Conservation (phyloP, 2,888 invertebrate species). For the Aplocera efformata region DNA sequence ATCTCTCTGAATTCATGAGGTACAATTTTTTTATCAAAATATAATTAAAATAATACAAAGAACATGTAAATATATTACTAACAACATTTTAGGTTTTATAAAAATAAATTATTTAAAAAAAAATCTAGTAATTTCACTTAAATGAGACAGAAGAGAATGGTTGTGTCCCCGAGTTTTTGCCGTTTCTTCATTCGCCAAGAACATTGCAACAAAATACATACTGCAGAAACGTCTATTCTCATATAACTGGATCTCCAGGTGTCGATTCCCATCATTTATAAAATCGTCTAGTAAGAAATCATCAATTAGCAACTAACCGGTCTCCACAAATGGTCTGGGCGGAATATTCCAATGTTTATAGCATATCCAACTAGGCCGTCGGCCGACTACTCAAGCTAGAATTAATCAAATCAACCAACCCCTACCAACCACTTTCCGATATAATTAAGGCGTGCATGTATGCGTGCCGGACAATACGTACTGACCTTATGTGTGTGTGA, state of each 20-base stretch:
- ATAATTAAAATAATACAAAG: too few species aligned
- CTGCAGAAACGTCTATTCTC: too few species aligned
- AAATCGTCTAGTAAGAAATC: conserved; percentile 41
- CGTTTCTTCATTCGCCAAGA: too few species aligned
- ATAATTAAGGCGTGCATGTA: conserved; percentile 77
- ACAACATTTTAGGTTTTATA: too few species aligned
- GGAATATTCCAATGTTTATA: conserved; percentile 72
- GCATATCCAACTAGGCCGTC: conserved; percentile 69
- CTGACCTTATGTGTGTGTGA: conserved; percentile 67
- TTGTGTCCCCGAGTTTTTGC: too few species aligned
- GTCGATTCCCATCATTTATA: conserved; percentile 15
- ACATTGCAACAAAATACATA: too few species aligned
- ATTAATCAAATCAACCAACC: conserved; percentile 81
- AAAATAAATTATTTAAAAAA: too few species aligned
- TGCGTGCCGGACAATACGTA: conserved; percentile 71
- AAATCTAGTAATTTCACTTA: too few species aligned
- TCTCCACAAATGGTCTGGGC: conserved; percentile 47
- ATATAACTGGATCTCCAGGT: conserved; percentile 12
- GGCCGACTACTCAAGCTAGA: conserved; percentile 69
- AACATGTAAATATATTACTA: too few species aligned
- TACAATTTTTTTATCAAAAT: too few species aligned
- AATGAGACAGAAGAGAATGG: too few species aligned
- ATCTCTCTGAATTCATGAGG: too few species aligned
- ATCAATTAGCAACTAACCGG: conserved; percentile 52
- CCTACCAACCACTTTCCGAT: conserved; percentile 79